phyloP scores from a whole-genome alignment of 1,140 invertebrate species.

The Druon quercuslanigerum region DNA sequence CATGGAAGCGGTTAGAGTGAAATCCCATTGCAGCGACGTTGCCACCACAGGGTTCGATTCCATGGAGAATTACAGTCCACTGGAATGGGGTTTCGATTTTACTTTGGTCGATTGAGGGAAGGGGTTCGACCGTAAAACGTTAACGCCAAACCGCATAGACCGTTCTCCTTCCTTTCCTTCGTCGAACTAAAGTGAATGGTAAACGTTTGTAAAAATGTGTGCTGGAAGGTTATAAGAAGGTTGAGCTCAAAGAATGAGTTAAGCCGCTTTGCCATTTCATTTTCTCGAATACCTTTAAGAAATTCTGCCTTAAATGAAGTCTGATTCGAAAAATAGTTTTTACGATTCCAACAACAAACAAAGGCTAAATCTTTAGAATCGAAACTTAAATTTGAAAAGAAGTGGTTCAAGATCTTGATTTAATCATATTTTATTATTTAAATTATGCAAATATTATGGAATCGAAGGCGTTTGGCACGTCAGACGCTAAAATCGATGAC shows the following conservation, averaged over 20 bases:
- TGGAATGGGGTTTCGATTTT: conserved; percentile 70
- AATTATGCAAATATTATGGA: no score
- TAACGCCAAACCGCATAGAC: conserved; percentile 64
- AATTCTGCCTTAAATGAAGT: background rate
- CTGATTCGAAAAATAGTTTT: no score
- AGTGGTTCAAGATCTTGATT: no score
- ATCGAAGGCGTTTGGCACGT: no score
- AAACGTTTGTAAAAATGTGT: conserved; percentile 29
- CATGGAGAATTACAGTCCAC: conserved; percentile 69
- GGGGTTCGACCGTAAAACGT: conserved; percentile 65
- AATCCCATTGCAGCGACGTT: conserved; percentile 63
- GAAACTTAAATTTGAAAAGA: no score
- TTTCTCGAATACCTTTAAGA: background rate
- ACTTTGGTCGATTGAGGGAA: conserved; percentile 53
- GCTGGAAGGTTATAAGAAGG: background rate
- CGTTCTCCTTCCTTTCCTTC: conserved; percentile 38
- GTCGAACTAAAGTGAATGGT: conserved; percentile 36
- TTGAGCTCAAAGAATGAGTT: background rate
- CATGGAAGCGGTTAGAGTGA: conserved; percentile 62
- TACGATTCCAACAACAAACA: no score
- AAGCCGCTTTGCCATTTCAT: background rate
- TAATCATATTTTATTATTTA: no score
- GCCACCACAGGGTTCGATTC: conserved; percentile 66
- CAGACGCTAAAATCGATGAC: no score
- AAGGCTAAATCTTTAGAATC: no score